Conservation (phyloP, 2,113 vertebrate species). For the Oceanodroma tethys region DNA sequence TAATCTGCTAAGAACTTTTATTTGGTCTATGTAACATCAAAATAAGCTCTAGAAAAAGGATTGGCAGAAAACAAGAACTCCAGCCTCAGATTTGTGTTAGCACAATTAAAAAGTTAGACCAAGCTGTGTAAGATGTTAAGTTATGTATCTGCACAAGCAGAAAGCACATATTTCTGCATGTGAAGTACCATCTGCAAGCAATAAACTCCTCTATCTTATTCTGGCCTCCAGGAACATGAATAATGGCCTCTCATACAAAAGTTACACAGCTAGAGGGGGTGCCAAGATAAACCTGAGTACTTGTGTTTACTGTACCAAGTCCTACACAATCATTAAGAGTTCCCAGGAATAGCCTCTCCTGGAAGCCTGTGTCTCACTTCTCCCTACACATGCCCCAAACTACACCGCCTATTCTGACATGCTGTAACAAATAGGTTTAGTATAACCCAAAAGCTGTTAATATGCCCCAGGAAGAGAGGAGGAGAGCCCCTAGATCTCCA, state of each 20-base stretch:
- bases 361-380: background rate
- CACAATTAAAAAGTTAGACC: background rate
- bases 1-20: background rate
- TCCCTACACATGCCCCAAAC: background rate
- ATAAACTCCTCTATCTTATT: background rate
- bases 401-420: background rate
- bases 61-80: background rate
- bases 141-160: background rate
- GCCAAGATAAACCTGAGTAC: slow-evolving; percentile 21
- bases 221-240: background rate
- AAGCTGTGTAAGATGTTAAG: background rate
- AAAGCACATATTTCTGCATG: background rate
- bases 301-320: background rate
- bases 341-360: background rate
- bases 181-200: slow-evolving; percentile 13
- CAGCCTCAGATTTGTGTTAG: background rate
- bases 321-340: background rate
- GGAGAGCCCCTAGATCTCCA: background rate
- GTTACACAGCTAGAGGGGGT: background rate
- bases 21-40: background rate
- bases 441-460: background rate
- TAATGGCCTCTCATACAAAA: background rate
- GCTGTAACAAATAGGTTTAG: background rate
- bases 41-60: background rate
- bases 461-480: background rate